phyloP scores from a whole-genome alignment of 2,113 vertebrate species.

The Lynx canadensis region DNA sequence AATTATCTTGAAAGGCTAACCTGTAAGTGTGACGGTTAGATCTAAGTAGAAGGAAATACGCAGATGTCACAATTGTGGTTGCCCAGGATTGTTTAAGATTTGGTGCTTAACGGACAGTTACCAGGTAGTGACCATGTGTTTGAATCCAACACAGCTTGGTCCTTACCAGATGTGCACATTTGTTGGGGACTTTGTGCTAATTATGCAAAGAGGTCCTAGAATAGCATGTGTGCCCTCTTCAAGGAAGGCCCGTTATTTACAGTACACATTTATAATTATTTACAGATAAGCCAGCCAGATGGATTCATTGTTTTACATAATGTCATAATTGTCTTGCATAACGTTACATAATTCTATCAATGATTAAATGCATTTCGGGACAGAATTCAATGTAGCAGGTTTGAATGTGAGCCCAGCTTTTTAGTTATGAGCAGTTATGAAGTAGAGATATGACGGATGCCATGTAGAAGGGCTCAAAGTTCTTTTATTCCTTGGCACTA shows the following conservation, averaged over 20 bases:
- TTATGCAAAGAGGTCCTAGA: constrained; percentile 3
- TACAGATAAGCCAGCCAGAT: not conserved
- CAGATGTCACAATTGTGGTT: not conserved
- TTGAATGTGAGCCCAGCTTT: not conserved
- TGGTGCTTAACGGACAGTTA: not conserved
- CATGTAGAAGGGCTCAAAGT: not conserved
- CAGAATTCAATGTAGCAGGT: not conserved
- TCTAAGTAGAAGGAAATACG: not conserved
- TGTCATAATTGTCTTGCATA: not conserved
- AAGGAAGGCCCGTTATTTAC: not conserved
- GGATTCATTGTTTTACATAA: not conserved
- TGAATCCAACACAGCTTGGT: not conserved
- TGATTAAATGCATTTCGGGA: not conserved
- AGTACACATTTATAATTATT: not conserved
- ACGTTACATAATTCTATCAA: not conserved
- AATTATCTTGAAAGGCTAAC: not conserved
- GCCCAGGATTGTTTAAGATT: not conserved
- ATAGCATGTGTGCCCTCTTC: not conserved
- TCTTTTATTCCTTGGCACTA: not conserved
- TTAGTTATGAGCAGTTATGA: not conserved
- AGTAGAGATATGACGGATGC: not conserved
- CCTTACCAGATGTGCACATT: not conserved
- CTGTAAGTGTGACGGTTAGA: not conserved
- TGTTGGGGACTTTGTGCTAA: constrained; percentile 9
- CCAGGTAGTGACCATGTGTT: not conserved